Percentiles rank a stretch among this genome's conserved stretches.
These are phyloP conservation scores for Tetraneura akinire DNA, from an alignment of 1,140 invertebrate genomes.

Conservation along the genomic window DNA sequence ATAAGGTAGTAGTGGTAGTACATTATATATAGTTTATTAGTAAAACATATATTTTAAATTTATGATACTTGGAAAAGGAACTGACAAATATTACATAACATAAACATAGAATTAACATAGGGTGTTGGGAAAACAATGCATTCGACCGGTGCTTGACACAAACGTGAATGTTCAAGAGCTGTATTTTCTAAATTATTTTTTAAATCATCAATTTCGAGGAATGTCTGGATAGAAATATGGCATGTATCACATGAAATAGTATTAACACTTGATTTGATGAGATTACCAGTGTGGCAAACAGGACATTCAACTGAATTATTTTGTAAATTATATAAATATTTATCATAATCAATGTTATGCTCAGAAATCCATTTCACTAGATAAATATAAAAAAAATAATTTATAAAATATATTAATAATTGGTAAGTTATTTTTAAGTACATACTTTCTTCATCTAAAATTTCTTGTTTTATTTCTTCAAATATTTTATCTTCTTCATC, in stretches of 20 bases:
- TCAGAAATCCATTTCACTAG: slow-evolving; percentile 41
- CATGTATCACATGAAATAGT: slow-evolving; percentile 35
- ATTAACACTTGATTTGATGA: neutral
- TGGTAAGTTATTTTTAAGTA: neutral
- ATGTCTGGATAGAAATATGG: slow-evolving; percentile 29
- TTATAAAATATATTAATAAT: neutral
- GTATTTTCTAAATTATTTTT: slow-evolving; percentile 46
- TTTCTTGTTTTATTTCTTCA: slow-evolving; percentile 46
- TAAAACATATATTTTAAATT: neutral
- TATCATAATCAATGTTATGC: slow-evolving; percentile 26
- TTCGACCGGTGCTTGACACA: slow-evolving; percentile 17
- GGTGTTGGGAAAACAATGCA: slow-evolving; percentile 32
- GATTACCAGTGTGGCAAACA: slow-evolving; percentile 23
- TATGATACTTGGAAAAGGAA: slow-evolving; percentile 45
- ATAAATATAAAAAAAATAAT: neutral
- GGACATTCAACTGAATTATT: slow-evolving; percentile 40
- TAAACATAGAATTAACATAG: slow-evolving; percentile 44
- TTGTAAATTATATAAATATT: slow-evolving; percentile 42
- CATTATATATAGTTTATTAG: neutral
- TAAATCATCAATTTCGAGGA: slow-evolving; percentile 23
- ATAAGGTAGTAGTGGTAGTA: no score
- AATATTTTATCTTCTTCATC: slow-evolving; percentile 45
- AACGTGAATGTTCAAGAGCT: slow-evolving; percentile 31
- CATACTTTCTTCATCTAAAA: slow-evolving; percentile 46
- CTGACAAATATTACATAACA: slow-evolving; percentile 44